Conservation (phyloP, 2,888 invertebrate genomes). For the Priocnemis perturbator region DNA sequence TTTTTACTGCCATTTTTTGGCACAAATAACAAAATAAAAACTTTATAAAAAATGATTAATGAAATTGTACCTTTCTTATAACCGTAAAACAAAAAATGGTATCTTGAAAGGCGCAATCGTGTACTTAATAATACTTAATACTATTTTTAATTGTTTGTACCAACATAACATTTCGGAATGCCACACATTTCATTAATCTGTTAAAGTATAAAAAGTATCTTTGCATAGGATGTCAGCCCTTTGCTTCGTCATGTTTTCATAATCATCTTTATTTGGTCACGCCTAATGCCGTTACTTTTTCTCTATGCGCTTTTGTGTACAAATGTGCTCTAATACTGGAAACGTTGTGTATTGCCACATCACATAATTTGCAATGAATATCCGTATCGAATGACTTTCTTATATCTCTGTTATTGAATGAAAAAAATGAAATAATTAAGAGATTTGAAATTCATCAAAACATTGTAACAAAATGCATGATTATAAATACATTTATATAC, state of each 20-base stretch:
- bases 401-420: constrained; percentile 29
- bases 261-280: too few relatives aligned
- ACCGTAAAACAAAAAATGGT: too few relatives aligned
- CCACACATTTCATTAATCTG: too few relatives aligned
- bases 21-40: too few relatives aligned
- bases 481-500: constrained; percentile 47
- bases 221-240: too few relatives aligned
- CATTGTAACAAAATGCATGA: not conserved
- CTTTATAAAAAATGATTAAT: too few relatives aligned
- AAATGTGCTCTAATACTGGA: constrained; percentile 77
- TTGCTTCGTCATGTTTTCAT: not conserved
- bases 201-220: not conserved
- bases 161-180: too few relatives aligned
- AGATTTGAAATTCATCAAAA: not conserved
- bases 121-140: too few relatives aligned
- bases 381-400: constrained; percentile 11
- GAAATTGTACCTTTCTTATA: too few relatives aligned
- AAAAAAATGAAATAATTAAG: constrained; percentile 7
- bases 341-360: constrained; percentile 71
- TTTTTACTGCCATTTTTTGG: too few relatives aligned
- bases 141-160: too few relatives aligned
- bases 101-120: too few relatives aligned
- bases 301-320: constrained; percentile 75
- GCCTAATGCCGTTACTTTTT: constrained; percentile 74
- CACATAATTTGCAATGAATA: constrained; percentile 77